Evolutionary conservation across 2,797 vertebrate species (phyloP).

Genomic region (Sebastes trivittatus): DNA sequence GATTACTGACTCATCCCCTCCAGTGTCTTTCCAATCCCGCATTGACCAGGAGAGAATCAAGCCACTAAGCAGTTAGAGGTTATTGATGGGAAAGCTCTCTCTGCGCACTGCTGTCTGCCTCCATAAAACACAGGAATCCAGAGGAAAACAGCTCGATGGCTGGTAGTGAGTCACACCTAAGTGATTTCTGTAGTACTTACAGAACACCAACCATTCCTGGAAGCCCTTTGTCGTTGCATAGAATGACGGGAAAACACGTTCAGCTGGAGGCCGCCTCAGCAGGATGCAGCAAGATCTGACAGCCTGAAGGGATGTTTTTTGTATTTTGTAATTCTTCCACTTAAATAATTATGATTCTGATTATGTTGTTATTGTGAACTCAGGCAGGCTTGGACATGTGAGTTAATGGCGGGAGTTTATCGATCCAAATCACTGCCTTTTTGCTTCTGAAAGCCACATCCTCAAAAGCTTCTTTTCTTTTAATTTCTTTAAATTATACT

Average conservation of each 20-base stretch:
- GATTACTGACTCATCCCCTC: conserved; percentile 43
- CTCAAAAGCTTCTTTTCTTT: not conserved
- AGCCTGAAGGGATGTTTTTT: not conserved
- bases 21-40: conserved; percentile 38
- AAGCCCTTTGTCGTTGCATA: conserved; percentile 40
- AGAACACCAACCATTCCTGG: conserved; percentile 49
- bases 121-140: conserved; percentile 70
- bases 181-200: conserved; percentile 57
- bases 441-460: not conserved
- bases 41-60: conserved; percentile 55
- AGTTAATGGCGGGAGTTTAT: not conserved
- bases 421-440: not conserved
- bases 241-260: conserved; percentile 20
- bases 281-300: not conserved
- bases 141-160: conserved; percentile 60
- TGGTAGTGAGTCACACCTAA: conserved; percentile 57
- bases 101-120: conserved; percentile 41
- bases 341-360: not conserved
- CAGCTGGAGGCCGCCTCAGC: not conserved
- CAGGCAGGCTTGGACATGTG: not conserved
- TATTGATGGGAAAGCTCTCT: conserved; percentile 73
- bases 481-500: not conserved
- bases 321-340: not conserved
- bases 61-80: conserved; percentile 69
- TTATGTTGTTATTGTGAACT: not conserved